These are phyloP conservation scores for Borostomias antarcticus DNA, from an alignment of 2,797 vertebrate species.

Conservation along the genomic window DNA sequence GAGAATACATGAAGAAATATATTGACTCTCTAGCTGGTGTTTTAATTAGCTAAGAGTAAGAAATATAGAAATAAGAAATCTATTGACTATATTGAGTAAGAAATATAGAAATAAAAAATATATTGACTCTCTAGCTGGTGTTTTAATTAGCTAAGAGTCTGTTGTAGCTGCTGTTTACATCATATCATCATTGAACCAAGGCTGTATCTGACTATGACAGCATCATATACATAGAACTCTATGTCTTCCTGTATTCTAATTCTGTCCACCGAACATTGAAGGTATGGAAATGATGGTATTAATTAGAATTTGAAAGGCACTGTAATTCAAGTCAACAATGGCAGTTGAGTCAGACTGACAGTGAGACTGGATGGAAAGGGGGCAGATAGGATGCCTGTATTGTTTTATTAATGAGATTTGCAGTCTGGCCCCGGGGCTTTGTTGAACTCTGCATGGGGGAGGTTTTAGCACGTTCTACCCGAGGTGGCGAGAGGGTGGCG, in stretches of 20 bases:
- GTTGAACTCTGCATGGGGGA: constrained; percentile 12
- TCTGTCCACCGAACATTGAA: neutral
- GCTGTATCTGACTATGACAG: constrained; percentile 9
- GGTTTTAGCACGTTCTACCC: no score
- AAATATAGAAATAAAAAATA: no score
- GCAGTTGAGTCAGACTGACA: constrained; percentile 18
- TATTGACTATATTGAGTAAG: no score
- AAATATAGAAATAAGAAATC: no score
- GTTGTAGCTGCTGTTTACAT: constrained; percentile 10
- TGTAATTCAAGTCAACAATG: constrained; percentile 22
- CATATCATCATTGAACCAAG: constrained; percentile 24
- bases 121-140: constrained; percentile 15
- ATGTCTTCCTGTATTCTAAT: constrained; percentile 12
- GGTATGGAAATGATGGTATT: neutral
- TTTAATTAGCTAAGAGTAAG: constrained; percentile 38
- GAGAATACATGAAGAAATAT: neutral
- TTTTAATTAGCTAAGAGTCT: constrained; percentile 36
- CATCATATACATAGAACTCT: constrained; percentile 17
- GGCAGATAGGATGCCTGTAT: constrained; percentile 1
- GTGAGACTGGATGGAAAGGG: constrained; percentile 26
- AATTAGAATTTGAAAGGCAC: constrained; percentile 25
- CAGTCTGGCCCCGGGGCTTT: constrained; percentile 16
- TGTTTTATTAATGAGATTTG: constrained; percentile 49
- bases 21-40: constrained; percentile 16
- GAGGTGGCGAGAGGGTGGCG: no score